Percentiles rank a stretch among this genome's conserved stretches.
Conservation (phyloP, 2,113 vertebrate genomes). For the Amazona guildingii region DNA sequence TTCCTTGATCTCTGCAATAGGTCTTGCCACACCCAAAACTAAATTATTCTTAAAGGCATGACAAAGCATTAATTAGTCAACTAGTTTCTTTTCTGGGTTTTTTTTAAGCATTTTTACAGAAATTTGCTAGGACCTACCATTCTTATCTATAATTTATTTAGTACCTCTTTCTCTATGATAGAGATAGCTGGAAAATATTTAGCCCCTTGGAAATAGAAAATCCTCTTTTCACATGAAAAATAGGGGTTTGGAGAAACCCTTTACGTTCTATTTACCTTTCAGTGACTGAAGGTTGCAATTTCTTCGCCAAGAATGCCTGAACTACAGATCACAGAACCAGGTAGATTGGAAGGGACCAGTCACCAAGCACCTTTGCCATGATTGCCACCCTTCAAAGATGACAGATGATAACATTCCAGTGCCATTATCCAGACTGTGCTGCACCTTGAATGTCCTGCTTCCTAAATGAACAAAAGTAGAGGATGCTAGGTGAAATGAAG, state of each 20-base stretch:
- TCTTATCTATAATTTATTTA: background rate
- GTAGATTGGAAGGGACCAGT: background rate
- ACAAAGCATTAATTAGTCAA: background rate
- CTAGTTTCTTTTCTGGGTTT: background rate
- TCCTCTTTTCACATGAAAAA: fast-evolving
- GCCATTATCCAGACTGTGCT: background rate
- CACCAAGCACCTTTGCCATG: background rate
- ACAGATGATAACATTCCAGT: background rate
- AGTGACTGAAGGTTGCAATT: background rate
- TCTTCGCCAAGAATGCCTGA: background rate
- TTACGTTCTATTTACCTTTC: background rate
- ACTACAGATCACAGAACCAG: background rate
- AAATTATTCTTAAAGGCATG: background rate
- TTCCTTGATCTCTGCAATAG: background rate
- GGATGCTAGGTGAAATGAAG: background rate
- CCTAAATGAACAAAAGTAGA: background rate
- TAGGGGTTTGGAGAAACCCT: fast-evolving
- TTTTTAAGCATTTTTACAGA: background rate
- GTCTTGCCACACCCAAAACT: background rate
- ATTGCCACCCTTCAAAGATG: background rate
- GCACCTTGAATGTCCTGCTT: background rate
- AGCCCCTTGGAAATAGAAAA: background rate
- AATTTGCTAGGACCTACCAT: background rate
- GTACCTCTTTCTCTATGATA: background rate
- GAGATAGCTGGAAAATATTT: background rate